Evolutionary conservation across 1,140 invertebrate genomes (phyloP).

Genomic region (Hylyphantes graminicola): DNA sequence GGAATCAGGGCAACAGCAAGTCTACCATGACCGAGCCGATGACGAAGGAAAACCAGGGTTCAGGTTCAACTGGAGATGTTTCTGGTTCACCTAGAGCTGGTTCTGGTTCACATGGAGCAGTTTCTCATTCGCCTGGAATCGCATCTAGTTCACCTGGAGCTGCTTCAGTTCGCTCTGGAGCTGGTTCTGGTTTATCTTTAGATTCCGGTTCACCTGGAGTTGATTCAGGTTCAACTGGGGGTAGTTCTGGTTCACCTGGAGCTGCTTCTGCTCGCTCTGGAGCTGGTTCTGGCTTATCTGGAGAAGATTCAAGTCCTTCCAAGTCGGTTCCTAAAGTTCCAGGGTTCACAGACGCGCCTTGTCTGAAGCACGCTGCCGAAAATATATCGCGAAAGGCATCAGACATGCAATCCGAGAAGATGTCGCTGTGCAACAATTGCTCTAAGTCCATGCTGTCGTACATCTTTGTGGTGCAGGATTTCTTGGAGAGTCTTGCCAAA

Average conservation of each 20-base stretch:
- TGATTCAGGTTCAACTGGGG: background rate
- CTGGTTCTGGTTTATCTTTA: background rate
- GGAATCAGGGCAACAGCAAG: background rate
- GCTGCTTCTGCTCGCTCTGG: too few species aligned
- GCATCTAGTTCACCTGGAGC: too few species aligned
- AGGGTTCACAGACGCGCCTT: background rate
- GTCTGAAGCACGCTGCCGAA: slow-evolving; percentile 47
- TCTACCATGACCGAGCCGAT: slow-evolving; percentile 17
- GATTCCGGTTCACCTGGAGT: background rate
- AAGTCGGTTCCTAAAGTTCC: background rate
- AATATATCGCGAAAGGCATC: slow-evolving; percentile 25
- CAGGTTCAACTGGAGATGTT: background rate
- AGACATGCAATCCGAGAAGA: slow-evolving; percentile 28
- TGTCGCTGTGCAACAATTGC: slow-evolving; percentile 46
- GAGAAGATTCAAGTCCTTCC: too few species aligned
- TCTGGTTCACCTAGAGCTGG: too few species aligned
- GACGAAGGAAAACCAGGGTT: background rate
- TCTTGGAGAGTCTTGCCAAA: slow-evolving; percentile 47
- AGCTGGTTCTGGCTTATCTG: too few species aligned
- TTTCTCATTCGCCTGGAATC: too few species aligned
- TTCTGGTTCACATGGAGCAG: too few species aligned
- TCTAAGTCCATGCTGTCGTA: slow-evolving; percentile 58
- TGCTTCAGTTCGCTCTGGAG: background rate
- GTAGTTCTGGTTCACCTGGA: too few species aligned
- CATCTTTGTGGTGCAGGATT: slow-evolving; percentile 51